Base-by-base conservation (phyloP, 2,113 vertebrate genomes). In the Gopherus evgoodei region DNA sequence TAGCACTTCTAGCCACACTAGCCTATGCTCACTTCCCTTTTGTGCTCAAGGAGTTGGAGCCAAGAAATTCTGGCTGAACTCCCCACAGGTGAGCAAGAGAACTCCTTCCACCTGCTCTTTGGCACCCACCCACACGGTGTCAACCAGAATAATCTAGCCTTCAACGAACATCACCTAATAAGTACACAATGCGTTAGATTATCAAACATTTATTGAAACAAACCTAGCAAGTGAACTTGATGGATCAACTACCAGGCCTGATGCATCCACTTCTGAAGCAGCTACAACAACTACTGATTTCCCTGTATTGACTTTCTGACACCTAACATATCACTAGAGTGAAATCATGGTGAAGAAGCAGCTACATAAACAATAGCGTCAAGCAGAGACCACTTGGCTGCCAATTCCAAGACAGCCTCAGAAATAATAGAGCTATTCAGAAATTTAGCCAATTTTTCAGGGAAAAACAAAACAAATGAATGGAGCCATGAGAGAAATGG, bases 261-360 rank as follows among this genome's bases (percentile, higher is more conserved):
- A 85, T 91, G 83, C 69, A 94, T 96, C 83, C 93, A 57, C 83
- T 96, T 96, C 57, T 93, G 31, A 93, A 93, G 91, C 85, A 93
- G 56, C 87, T 94, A 83, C 72, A 94, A 88, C 19, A 96, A 69
- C 86, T 96, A 87, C 82, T 90, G 94, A 87, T 94, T 87, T 90
- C 88, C 75, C 53, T 38, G 44, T 87, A 97, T 98, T 94, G 97
- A 95, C 95, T 97, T 96, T 86, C 88, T 95, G 92, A 93, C 84
- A 96, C 79, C 50, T 93, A 81, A 87, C 27, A 93, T 57, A 49
- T 88, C 79, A 92, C 91, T 87, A 93, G 90, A 93, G 84, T 85
- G 72, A 97, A 95, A 92, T 84, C 88, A 90, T 24, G 53, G 97
- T 95, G 93, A 98, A 97, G 89, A 89, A 95, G 81, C 54, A 91